phyloP scores from a whole-genome alignment of 2,797 vertebrate species.

The Euthynnus affinis region DNA sequence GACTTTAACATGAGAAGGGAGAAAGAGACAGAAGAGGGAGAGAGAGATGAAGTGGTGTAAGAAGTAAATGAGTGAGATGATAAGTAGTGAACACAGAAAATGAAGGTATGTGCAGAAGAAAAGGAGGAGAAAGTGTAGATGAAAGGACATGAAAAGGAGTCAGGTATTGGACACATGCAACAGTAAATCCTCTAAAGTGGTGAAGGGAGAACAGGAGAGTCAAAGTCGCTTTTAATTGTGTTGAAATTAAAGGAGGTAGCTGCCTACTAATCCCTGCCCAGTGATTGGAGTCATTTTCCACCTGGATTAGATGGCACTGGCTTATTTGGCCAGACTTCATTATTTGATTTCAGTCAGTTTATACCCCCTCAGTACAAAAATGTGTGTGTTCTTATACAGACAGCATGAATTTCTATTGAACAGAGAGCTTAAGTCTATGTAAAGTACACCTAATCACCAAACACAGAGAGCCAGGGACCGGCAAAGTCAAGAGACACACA shows the following conservation, averaged over 20 bases:
- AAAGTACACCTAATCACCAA: conserved; percentile 78
- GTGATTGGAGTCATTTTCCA: conserved; percentile 84
- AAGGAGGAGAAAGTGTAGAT: conserved; percentile 15
- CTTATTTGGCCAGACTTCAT: conserved; percentile 82
- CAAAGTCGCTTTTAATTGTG: conserved; percentile 90
- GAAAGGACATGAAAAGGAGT: conserved; percentile 44
- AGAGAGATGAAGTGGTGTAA: conserved; percentile 20
- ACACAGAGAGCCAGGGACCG: conserved; percentile 51
- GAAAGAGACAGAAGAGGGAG: conserved; percentile 19
- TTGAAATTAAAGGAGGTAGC: conserved; percentile 85
- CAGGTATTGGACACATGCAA: conserved; percentile 57
- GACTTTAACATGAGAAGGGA: conserved; percentile 79
- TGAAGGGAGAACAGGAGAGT: conserved; percentile 65
- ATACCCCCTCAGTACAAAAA: conserved; percentile 64
- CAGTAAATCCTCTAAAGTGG: conserved; percentile 72
- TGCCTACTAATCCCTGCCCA: conserved; percentile 81
- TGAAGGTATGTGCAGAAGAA: conserved; percentile 26
- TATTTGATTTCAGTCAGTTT: conserved; percentile 81
- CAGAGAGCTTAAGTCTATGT: conserved; percentile 61
- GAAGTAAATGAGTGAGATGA: conserved; percentile 32
- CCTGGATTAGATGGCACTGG: conserved; percentile 83
- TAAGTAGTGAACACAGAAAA: conserved; percentile 38
- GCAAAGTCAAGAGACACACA: conserved; percentile 60
- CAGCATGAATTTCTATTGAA: conserved; percentile 66
- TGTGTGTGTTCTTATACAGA: conserved; percentile 68